Evolutionary conservation across 1,140 invertebrate species (phyloP), one percentile per base, ranked within the genome.

Genomic region (Trachelipus rathkii): DNA sequence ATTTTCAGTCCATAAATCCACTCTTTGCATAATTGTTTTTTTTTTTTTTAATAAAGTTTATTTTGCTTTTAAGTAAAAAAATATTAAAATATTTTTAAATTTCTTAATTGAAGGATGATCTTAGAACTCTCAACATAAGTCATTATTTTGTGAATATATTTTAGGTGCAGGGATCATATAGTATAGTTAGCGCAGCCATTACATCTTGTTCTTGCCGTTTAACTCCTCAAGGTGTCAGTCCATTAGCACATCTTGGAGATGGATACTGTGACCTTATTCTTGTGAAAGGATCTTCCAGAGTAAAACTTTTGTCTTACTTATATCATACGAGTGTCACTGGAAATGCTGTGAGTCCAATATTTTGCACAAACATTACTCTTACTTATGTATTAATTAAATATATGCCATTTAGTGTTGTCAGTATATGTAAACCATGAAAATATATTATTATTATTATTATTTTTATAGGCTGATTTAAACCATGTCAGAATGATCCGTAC

Each of bases 241-340:
- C 92, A 0, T 89, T 89, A 76, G 90, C 91, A 85, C 93, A 95
- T 84, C 85, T 94, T 9, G 92, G 92, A 0, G 92, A 95, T 84
- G 93, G 93, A 19, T 92, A 89, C 83, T 86, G 92, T 68, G 92
- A 95, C 84, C 85, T 95, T 73, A 90, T 95, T 79, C 81, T 95
- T 33, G 89, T 95, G 23, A 88, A 88, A 66, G 89, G 92, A 81
- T 92, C 92, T 19, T 91, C 91, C 6, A 81, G 93, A 67, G 80
- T 92, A 13, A 90, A 93, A 82, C 93, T 92, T 84, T 83, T 95
- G 21, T 86, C 89, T 79, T 90, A 94, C 83, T 83, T 93, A 10
- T 82, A 91, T 0, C 70, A 84, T 44, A 83, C 82, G 11, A 83
- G 80, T 24, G 82, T 81, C 71, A 83, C 81, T 15, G 75, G 81